Percentiles rank a stretch among this genome's conserved stretches.
These are phyloP conservation scores for Arbacia lixula DNA, from an alignment of 53 echinoderm and acorn worm genomes.

Conservation along the genomic window DNA sequence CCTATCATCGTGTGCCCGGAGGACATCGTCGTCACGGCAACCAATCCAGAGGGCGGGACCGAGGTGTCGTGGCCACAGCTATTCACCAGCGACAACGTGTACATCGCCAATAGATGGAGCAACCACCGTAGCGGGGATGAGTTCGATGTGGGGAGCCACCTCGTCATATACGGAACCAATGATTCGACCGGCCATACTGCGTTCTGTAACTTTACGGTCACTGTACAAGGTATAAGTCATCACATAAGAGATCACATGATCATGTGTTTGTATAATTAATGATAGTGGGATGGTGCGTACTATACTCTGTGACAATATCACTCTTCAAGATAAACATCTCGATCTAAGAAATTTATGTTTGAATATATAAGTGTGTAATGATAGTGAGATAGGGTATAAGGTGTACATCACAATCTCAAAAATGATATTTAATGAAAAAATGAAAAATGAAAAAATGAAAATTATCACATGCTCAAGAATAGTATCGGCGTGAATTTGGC, in stretches of 20 bases:
- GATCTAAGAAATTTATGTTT: too few relatives aligned
- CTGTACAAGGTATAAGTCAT: conserved; percentile 29
- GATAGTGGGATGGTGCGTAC: too few relatives aligned
- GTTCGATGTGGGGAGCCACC: conserved; percentile 5
- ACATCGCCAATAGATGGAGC: background rate
- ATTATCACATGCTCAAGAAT: too few relatives aligned
- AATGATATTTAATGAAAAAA: too few relatives aligned
- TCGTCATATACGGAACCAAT: conserved; percentile 15
- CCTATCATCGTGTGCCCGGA: conserved; percentile 12
- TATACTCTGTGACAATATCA: too few relatives aligned
- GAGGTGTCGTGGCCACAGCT: background rate
- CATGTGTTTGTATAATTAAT: too few relatives aligned
- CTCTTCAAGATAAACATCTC: too few relatives aligned
- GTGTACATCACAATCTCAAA: too few relatives aligned
- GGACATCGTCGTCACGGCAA: conserved; percentile 5
- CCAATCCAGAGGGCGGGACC: background rate
- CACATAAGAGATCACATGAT: background rate
- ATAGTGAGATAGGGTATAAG: too few relatives aligned
- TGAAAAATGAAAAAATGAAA: too few relatives aligned
- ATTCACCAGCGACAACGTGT: conserved; percentile 6
- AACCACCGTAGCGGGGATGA: background rate
- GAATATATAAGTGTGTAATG: too few relatives aligned
- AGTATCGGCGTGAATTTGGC: too few relatives aligned
- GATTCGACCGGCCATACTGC: conserved; percentile 17
- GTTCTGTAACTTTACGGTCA: conserved; percentile 24